phyloP scores from a whole-genome alignment of 2,113 vertebrate species.

The Alces alces region DNA sequence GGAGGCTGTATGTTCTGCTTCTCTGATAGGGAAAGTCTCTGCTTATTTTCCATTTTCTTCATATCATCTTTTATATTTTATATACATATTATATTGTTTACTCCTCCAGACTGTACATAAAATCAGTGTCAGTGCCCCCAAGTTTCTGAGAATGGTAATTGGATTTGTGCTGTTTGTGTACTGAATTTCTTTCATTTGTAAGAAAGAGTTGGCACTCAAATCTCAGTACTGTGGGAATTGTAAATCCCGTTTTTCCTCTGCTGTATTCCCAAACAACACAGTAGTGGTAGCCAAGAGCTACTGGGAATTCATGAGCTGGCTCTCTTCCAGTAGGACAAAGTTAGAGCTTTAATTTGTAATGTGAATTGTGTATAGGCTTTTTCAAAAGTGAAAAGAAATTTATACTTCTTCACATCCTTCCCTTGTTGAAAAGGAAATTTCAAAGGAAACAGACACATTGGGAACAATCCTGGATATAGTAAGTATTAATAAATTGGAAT shows the following conservation, averaged over 20 bases:
- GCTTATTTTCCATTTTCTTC: neutral
- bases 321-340: neutral
- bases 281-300: neutral
- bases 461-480: neutral
- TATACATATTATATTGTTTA: neutral
- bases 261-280: neutral
- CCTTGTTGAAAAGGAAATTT: neutral
- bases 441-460: neutral
- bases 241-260: neutral
- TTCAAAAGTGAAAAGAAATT: neutral
- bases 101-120: neutral
- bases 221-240: neutral
- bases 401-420: neutral
- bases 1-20: neutral
- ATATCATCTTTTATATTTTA: neutral
- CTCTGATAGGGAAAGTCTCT: neutral
- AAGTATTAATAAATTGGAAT: neutral
- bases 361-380: neutral
- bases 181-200: neutral
- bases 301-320: neutral
- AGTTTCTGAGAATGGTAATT: neutral
- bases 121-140: neutral
- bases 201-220: neutral
- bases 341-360: neutral
- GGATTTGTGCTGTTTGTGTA: neutral